Conservation (phyloP, 2,113 vertebrate species). For the Gambusia holbrooki region DNA sequence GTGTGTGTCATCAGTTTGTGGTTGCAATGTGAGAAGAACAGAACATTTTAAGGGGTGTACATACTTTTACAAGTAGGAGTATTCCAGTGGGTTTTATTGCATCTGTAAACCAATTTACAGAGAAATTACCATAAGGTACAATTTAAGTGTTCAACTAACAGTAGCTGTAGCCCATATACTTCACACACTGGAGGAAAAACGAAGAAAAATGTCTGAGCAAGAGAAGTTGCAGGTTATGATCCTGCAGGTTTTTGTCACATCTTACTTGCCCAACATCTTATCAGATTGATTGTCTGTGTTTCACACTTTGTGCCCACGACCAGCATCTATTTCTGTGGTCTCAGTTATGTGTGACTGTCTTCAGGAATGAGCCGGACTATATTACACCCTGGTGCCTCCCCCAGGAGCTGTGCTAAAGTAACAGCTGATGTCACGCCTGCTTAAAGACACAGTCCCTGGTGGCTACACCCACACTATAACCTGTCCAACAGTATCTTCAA, state of each 20-base stretch:
- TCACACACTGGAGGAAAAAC: too few species aligned
- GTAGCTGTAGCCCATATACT: too few species aligned
- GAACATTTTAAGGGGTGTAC: neutral
- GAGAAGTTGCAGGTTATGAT: too few species aligned
- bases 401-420: constrained; percentile 71
- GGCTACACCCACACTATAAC: constrained; percentile 44
- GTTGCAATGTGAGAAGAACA: neutral
- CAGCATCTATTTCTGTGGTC: constrained; percentile 77
- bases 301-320: constrained; percentile 46
- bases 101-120: neutral
- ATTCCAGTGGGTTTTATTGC: neutral
- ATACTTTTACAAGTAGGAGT: neutral
- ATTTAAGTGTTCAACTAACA: too few species aligned
- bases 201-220: neutral
- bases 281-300: constrained; percentile 41
- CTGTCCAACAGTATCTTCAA: constrained; percentile 47
- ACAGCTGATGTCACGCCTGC: constrained; percentile 73
- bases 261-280: neutral
- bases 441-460: constrained; percentile 56
- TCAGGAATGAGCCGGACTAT: constrained; percentile 69
- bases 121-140: too few species aligned
- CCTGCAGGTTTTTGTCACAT: neutral
- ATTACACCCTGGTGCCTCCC: constrained; percentile 72
- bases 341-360: constrained; percentile 75
- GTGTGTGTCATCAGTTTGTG: too few species aligned